Evolutionary conservation across 2,888 invertebrate genomes (phyloP).

Genomic region (Melikaiella ostensackeni): DNA sequence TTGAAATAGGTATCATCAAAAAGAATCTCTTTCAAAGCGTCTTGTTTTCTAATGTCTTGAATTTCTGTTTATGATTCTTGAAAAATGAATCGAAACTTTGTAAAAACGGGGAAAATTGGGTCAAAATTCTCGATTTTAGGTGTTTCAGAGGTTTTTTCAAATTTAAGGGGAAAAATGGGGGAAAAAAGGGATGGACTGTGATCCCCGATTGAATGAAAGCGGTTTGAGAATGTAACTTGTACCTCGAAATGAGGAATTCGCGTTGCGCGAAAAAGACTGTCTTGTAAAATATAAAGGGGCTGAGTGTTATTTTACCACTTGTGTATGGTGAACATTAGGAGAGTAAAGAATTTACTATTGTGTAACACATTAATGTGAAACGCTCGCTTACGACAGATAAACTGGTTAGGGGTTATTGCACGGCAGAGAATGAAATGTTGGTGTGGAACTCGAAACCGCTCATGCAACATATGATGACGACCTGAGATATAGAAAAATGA

Average conservation of each 20-base stretch:
- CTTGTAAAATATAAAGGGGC: not conserved
- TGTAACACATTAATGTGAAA: conserved; percentile 48
- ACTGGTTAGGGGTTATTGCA: conserved; percentile 51
- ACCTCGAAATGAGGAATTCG: not conserved
- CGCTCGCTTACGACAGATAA: conserved; percentile 45
- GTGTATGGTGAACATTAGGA: conserved; percentile 6
- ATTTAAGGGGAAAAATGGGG: no score
- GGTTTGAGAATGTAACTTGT: not conserved
- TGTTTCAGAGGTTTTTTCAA: no score
- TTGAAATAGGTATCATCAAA: no score
- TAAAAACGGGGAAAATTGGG: no score
- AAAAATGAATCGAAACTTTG: no score
- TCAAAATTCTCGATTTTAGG: no score
- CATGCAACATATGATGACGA: conserved; percentile 37
- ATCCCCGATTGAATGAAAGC: not conserved
- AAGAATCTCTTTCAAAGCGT: no score
- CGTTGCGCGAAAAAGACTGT: not conserved
- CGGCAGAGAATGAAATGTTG: conserved; percentile 39
- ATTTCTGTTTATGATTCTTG: no score
- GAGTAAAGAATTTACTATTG: conserved; percentile 51
- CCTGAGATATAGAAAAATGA: conserved; percentile 37
- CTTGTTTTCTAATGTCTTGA: no score
- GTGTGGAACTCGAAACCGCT: conserved; percentile 31
- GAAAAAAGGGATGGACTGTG: no score
- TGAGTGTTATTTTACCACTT: conserved; percentile 9